phyloP scores from a whole-genome alignment of 2,888 invertebrate species.

The Periphyllus acericola region DNA sequence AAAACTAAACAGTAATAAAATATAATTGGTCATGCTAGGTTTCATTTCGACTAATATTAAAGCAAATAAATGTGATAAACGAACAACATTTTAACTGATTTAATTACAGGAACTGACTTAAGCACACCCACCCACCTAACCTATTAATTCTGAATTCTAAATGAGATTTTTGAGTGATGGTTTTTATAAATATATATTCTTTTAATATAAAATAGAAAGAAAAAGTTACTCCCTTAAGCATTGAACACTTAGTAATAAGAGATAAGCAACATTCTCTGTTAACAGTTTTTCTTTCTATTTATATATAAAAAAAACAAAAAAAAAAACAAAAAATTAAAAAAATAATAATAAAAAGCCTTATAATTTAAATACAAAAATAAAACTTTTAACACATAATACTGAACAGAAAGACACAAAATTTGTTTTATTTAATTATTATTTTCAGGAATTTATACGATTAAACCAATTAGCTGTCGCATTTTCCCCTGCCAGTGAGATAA shows the following conservation, averaged over 20 bases:
- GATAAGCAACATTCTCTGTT: neutral
- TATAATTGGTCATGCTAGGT: conserved; percentile 33
- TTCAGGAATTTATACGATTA: conserved; percentile 38
- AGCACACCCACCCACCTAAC: neutral
- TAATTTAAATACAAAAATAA: conserved; percentile 62
- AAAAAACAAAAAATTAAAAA: conserved; percentile 11
- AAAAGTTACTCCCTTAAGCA: conserved; percentile 14
- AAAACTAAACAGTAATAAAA: conserved; percentile 22
- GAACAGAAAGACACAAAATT: conserved; percentile 62
- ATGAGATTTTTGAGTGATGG: conserved; percentile 53
- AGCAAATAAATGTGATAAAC: conserved; percentile 39
- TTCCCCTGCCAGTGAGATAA: conserved; percentile 57
- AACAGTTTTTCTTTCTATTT: conserved; percentile 27
- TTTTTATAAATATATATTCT: conserved; percentile 45
- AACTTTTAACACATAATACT: conserved; percentile 67
- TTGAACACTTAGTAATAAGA: conserved; percentile 29
- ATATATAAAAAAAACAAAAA: neutral
- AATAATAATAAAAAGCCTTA: conserved; percentile 58
- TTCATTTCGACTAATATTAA: conserved; percentile 32
- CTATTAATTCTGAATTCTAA: conserved; percentile 41
- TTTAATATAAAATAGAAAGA: conserved; percentile 42
- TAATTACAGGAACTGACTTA: conserved; percentile 52
- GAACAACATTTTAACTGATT: conserved; percentile 38
- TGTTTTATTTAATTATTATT: conserved; percentile 36
- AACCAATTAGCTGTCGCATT: conserved; percentile 39